Conservation (phyloP, 2,113 vertebrate species). For the Thunnus maccoyii region DNA sequence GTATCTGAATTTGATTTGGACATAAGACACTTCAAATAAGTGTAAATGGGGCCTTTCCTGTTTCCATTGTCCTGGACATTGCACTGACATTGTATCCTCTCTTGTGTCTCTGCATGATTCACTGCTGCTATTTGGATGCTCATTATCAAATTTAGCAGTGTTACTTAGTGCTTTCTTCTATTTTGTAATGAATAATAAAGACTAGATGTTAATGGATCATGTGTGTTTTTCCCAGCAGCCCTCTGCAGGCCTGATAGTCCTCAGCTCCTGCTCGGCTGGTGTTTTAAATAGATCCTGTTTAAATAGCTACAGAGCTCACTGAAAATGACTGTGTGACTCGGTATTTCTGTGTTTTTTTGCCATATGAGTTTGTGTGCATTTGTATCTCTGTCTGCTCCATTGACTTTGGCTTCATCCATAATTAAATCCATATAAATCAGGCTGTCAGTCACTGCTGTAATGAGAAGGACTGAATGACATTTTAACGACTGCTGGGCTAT, state of each 20-base stretch:
- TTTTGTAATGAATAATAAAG: constrained; percentile 37
- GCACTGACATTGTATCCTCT: neutral
- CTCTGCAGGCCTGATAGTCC: constrained; percentile 14
- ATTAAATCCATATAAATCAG: constrained; percentile 65
- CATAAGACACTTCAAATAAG: too few relatives aligned
- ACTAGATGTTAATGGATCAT: constrained; percentile 25
- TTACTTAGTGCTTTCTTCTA: constrained; percentile 15
- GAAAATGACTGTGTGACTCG: neutral
- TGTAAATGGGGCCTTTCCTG: too few relatives aligned
- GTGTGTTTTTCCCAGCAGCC: constrained; percentile 22
- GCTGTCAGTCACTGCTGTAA: constrained; percentile 49
- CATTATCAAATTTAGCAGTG: neutral
- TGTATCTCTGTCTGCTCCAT: constrained; percentile 5
- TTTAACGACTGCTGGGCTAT: constrained; percentile 62
- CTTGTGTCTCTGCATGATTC: neutral
- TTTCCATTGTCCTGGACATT: neutral
- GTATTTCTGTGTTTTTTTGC: neutral
- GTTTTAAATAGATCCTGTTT: constrained; percentile 50
- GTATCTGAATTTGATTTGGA: too few relatives aligned
- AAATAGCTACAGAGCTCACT: constrained; percentile 31
- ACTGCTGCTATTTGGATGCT: constrained; percentile 2
- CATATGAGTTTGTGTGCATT: constrained; percentile 11
- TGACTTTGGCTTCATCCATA: constrained; percentile 66
- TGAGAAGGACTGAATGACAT: constrained; percentile 34
- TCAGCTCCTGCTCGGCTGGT: constrained; percentile 22